Base-by-base conservation (phyloP, 2,797 vertebrate genomes). In the Cuculus canorus region DNA sequence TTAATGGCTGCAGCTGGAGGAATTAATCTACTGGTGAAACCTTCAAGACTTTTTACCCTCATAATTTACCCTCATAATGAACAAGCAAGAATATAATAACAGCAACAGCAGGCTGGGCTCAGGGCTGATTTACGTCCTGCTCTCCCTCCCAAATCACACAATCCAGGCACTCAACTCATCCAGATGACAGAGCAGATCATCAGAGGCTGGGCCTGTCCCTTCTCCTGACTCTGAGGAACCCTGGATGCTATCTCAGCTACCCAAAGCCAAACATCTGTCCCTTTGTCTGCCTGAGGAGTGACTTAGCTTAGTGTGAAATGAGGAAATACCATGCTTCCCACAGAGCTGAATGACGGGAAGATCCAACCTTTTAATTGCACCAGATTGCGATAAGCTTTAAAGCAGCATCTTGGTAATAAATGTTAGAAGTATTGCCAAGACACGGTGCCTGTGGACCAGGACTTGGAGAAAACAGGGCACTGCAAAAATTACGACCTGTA, bases 251-350 rank as follows among this genome's bases (percentile, higher is more conserved):
- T 41, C 81, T 89, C 72, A 76, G 84, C 82, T 82, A 91, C 45
- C 8, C 19, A 66, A 60, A 82, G 75, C 16, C 1, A 10, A 92
- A 89, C 91, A 85, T 91, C 94, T 77, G 89, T 91, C 84, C 48
- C 32, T 89, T 73, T 92, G 45, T 63, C 84, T 89, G 53, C 89
- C 82, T 82, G 60, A 91, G 63, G 47, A 94, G 28, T 86, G 86
- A 95, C 86, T 92, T 93, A 94, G 63, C 71, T 70, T 86, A 63
- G 78, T 50, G 56, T 3, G 8, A 95, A 95, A 88, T 0, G 6
- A 84, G 68, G 86, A 95, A 95, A 79, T 94, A 93, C 72, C 88
- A 87, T 41, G 65, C 83, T 90, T 95, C 90, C 90, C 68, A 96
- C 83, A 68, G 82, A 88, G 60, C 57, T 80, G 68, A 95, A 69